Conservation (phyloP, 2,888 invertebrate genomes). For the Tinea pellionella region DNA sequence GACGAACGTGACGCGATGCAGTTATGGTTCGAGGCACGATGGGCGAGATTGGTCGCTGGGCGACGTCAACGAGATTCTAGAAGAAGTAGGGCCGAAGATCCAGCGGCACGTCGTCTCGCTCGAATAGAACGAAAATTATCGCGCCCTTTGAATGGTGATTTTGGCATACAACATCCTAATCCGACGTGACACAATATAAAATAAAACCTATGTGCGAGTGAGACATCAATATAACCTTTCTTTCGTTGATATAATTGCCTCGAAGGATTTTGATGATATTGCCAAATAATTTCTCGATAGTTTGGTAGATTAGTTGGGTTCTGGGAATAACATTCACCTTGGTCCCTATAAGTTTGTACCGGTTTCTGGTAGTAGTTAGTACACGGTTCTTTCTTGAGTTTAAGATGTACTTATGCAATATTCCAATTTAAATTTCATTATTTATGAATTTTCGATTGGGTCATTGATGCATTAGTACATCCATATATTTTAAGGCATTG, state of each 20-base stretch:
- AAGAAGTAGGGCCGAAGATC: slow-evolving; percentile 23
- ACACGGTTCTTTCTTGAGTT: no score
- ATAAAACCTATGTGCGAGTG: background rate
- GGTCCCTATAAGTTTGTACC: background rate
- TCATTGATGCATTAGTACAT: no score
- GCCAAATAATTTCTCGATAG: background rate
- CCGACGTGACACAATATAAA: background rate
- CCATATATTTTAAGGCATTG: no score
- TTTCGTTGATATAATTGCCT: background rate
- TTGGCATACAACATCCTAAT: background rate
- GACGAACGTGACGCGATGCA: slow-evolving; percentile 57
- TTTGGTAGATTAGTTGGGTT: background rate
- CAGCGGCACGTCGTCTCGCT: slow-evolving; percentile 29
- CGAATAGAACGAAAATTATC: slow-evolving; percentile 37
- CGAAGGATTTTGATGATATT: background rate
- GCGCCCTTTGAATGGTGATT: slow-evolving; percentile 23
- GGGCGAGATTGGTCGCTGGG: slow-evolving; percentile 46
- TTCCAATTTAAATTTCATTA: no score
- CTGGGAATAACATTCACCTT: background rate
- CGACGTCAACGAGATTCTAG: slow-evolving; percentile 25
- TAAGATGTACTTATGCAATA: no score
- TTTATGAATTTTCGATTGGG: no score
- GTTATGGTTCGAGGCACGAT: slow-evolving; percentile 57
- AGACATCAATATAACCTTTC: no score
- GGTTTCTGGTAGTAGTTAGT: background rate